Conservation (phyloP, 1,140 invertebrate genomes). For the Ditylenchus dipsaci region DNA sequence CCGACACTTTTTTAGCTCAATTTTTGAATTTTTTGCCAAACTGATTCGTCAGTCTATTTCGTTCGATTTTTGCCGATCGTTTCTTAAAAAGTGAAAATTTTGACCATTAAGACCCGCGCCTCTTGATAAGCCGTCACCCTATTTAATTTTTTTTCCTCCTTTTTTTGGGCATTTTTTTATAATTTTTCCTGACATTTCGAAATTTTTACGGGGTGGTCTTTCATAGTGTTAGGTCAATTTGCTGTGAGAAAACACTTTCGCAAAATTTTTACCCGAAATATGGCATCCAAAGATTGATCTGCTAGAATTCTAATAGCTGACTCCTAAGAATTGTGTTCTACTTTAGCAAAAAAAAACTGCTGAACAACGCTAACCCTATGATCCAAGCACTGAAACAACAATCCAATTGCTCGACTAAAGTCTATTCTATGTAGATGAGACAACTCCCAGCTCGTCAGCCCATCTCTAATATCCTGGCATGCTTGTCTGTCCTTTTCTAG, state of each 20-base stretch:
- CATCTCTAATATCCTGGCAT: conserved; percentile 5
- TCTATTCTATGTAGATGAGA: not conserved
- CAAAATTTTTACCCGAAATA: conserved; percentile 20
- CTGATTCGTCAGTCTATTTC: no score
- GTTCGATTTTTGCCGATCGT: no score
- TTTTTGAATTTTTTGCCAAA: no score
- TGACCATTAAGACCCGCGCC: no score
- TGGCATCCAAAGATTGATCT: conserved; percentile 26
- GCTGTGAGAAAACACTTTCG: not conserved
- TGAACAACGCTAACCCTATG: not conserved
- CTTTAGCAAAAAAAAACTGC: not conserved
- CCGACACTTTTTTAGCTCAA: no score
- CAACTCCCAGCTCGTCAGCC: conserved; percentile 1
- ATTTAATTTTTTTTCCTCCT: no score
- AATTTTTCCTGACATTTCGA: no score
- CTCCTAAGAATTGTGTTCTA: not conserved
- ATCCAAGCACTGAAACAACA: conserved; percentile 1
- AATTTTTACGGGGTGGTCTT: no score
- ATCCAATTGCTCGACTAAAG: not conserved
- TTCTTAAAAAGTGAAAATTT: no score
- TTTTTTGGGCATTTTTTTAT: no score
- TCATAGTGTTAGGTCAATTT: no score
- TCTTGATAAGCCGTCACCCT: no score
- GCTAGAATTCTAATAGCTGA: conserved; percentile 30
- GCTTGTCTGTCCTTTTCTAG: not conserved